phyloP scores from a whole-genome alignment of 2,888 invertebrate genomes.

The Drosophila borealis region DNA sequence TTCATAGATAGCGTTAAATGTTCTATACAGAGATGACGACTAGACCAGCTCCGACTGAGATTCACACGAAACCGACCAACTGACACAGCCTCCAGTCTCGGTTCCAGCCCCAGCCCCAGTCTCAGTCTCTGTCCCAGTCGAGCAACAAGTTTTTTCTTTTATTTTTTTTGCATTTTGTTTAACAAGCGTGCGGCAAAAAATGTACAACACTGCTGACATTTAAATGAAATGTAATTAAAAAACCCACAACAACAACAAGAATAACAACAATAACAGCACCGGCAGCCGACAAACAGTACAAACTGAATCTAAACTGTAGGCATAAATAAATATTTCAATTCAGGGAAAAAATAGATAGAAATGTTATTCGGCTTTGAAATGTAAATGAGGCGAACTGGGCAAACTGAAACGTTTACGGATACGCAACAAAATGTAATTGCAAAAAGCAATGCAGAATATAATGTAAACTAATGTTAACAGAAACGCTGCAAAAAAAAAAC shows the following conservation, averaged over 20 bases:
- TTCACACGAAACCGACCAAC: conserved; percentile 48
- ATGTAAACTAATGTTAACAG: background rate
- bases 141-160: conserved; percentile 62
- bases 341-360: conserved; percentile 30
- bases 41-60: conserved; percentile 36
- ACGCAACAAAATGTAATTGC: background rate
- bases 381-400: conserved; percentile 11
- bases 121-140: conserved; percentile 26
- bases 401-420: conserved; percentile 4
- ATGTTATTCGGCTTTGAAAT: conserved; percentile 19
- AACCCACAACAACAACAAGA: conserved; percentile 16
- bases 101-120: conserved; percentile 12
- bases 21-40: conserved; percentile 46
- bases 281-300: conserved; percentile 48
- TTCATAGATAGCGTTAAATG: conserved; percentile 69
- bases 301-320: conserved; percentile 40
- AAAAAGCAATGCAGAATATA: no score
- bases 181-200: conserved; percentile 58
- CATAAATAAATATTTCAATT: conserved; percentile 45
- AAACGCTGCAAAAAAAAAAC: no score
- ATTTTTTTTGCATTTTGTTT: conserved; percentile 54
- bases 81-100: conserved; percentile 32
- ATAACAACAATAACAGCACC: conserved; percentile 25
- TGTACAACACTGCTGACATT: conserved; percentile 72
- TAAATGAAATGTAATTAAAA: conserved; percentile 78